Conservation (phyloP, 2,113 vertebrate species). For the Vicugna pacos region DNA sequence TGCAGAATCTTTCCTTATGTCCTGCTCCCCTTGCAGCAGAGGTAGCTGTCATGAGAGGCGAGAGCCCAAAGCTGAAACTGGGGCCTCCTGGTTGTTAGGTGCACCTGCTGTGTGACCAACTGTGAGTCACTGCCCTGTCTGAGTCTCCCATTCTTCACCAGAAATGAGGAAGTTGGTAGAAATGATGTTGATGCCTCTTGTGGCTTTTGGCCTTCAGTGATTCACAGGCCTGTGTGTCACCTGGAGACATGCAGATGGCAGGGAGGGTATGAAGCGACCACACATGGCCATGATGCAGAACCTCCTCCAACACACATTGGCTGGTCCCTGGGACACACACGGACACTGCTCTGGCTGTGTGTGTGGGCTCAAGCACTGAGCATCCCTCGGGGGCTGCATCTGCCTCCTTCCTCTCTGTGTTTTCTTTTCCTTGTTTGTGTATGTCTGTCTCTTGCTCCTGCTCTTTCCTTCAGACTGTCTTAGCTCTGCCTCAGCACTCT, state of each 20-base stretch:
- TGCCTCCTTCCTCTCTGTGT: neutral
- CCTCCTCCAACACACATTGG: rapidly evolving
- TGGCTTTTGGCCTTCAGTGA: neutral
- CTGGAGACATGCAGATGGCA: neutral
- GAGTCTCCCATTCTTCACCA: neutral
- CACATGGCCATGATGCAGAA: neutral
- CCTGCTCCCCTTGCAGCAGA: neutral
- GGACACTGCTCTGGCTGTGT: neutral
- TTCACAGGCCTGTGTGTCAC: neutral
- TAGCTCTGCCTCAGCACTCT: neutral
- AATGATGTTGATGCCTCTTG: neutral
- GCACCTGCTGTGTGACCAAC: neutral
- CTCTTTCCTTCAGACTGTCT: neutral
- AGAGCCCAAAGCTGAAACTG: neutral
- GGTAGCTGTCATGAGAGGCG: neutral
- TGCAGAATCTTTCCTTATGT: rapidly evolving
- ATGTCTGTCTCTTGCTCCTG: neutral
- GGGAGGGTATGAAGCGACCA: neutral
- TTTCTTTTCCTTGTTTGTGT: neutral
- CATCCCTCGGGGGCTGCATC: neutral
- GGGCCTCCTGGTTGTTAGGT: neutral
- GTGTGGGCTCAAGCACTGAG: too few species aligned
- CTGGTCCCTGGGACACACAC: neutral
- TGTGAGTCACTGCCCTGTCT: constrained; percentile 36
- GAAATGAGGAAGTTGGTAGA: neutral